These are phyloP conservation scores for Trogon melanurus DNA, from an alignment of 2,113 vertebrate genomes.

Conservation along the genomic window DNA sequence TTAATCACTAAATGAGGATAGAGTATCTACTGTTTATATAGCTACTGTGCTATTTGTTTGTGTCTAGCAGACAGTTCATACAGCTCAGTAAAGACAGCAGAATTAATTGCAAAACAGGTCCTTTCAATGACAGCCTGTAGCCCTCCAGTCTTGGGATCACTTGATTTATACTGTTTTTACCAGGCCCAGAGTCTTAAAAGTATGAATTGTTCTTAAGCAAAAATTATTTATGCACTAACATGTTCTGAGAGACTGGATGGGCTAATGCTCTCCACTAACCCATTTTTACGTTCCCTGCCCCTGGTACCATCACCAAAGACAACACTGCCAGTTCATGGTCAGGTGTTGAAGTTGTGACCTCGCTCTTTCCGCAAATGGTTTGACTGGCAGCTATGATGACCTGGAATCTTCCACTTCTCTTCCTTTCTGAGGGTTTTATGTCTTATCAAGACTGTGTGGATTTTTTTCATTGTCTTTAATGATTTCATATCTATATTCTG, in stretches of 20 bases:
- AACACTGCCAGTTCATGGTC: not conserved
- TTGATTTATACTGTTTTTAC: not conserved
- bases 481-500: not conserved
- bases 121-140: not conserved
- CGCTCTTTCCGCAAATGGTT: not conserved
- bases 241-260: not conserved
- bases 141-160: not conserved
- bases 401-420: not conserved
- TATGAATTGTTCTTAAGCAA: not conserved
- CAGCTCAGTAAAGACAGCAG: not conserved
- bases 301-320: not conserved
- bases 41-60: not conserved
- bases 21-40: not conserved
- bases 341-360: not conserved
- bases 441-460: not conserved
- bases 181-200: not conserved
- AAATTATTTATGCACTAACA: not conserved
- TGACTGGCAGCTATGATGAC: not conserved
- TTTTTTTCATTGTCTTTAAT: not conserved
- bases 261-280: not conserved
- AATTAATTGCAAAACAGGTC: not conserved
- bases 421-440: not conserved
- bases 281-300: not conserved
- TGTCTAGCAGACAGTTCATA: not conserved
- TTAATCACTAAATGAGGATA: not conserved